Base-by-base conservation (phyloP, 2,888 invertebrate genomes). In the Thecocarcelia acutangulata region DNA sequence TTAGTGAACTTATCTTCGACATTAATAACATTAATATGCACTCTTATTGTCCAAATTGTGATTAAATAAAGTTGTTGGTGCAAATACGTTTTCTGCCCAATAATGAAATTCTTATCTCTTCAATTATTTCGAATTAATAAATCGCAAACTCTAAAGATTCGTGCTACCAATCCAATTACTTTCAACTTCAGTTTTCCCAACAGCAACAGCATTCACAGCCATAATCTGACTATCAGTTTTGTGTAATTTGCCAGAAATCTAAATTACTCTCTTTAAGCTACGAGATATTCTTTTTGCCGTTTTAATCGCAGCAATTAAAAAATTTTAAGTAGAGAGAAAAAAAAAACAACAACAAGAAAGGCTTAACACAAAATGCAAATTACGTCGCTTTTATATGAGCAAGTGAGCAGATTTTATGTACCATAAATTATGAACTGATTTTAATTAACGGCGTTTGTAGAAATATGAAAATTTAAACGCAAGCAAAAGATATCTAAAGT, bases 391-490 rank as follows among this genome's bases (percentile, higher is more conserved):
- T 63, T 63, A 28, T 42, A 42, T 15, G 44, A 42, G 70, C 56
- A 69, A 56, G 19, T 52, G 56, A 69, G 28, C 37, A 63, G 81
- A 73, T 82, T 82, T 78, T 54, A 50, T 72, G 59, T 66, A 21
- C 48, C 66, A 75, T 78, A 78, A 78, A 69, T 78, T 78, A 70
- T 74, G 52, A 78, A 74, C 78, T 78, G 11, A 70, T 78, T 81
- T 78, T 82, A 82, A 82, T 82, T 82, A 82, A 82, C 74, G 66
- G 64, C 70, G 42, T 74, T 33, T 44, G 21, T 70, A 33, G 44
- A 15, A n/a, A 48, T 24, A 69, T 46, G 19, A 17, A 48, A 46
- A 33, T 15, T 61, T 64, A 73, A 54, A 63, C 33, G 44, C 28
- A 28, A 24, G 37, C 15, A 76, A 69, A 63, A 40, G 69, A 61